Conservation (phyloP, 1,140 invertebrate species). For the Drosophila carrolli region DNA sequence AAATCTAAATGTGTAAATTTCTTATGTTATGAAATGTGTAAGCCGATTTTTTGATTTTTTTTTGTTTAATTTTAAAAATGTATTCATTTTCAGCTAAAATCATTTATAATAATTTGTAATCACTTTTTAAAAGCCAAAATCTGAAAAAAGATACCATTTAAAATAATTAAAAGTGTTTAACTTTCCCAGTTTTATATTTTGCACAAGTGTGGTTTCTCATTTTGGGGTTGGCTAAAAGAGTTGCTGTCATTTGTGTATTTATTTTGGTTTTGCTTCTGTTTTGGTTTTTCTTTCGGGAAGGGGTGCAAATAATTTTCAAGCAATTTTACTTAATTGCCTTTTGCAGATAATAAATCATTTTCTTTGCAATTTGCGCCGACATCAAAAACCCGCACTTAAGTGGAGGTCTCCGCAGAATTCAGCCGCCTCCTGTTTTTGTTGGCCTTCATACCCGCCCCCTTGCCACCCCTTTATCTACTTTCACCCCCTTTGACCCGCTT, state of each 20-base stretch:
- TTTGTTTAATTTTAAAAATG: too few relatives aligned
- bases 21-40: too few relatives aligned
- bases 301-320: constrained; percentile 67
- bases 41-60: too few relatives aligned
- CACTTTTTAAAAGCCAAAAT: background rate
- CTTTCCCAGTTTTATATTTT: constrained; percentile 3
- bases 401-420: constrained; percentile 35
- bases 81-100: too few relatives aligned
- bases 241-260: constrained; percentile 28
- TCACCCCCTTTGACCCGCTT: background rate
- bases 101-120: too few relatives aligned
- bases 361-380: constrained; percentile 65
- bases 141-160: constrained; percentile 5
- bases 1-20: too few relatives aligned
- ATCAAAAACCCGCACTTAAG: constrained; percentile 58
- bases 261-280: constrained; percentile 28
- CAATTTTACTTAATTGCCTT: constrained; percentile 79
- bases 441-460: background rate
- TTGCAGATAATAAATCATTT: constrained; percentile 80
- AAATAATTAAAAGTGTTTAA: constrained; percentile 2
- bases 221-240: background rate
- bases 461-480: background rate
- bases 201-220: background rate
- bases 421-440: constrained; percentile 5
- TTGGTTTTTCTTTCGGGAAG: background rate